Percentiles rank a stretch among this genome's conserved stretches.
Evolutionary conservation across 2,113 vertebrate species (phyloP).

Genomic region (Calidris pugnax): DNA sequence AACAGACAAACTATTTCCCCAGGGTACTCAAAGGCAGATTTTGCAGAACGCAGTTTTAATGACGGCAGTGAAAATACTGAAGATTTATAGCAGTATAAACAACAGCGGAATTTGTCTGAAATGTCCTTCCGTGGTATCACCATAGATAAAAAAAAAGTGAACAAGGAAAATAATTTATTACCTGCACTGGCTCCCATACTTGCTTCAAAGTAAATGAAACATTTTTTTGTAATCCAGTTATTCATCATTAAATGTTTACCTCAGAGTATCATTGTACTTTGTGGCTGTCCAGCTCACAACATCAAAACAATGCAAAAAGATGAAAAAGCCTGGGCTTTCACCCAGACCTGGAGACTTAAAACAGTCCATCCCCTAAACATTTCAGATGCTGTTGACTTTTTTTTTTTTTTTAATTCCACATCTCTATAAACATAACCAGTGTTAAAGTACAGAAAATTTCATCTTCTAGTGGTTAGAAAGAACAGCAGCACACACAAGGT

Average conservation of each 20-base stretch:
- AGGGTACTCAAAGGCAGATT: neutral
- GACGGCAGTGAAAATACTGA: neutral
- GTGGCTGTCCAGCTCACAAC: neutral
- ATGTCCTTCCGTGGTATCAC: neutral
- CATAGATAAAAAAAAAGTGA: neutral
- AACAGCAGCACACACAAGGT: neutral
- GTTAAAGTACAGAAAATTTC: neutral
- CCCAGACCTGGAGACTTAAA: neutral
- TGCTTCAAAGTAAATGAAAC: neutral
- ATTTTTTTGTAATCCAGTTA: neutral
- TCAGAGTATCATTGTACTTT: neutral
- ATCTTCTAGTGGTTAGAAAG: neutral
- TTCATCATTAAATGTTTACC: neutral
- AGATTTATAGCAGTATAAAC: neutral
- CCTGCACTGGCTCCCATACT: neutral
- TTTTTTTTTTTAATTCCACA: neutral
- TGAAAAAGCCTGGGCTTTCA: neutral
- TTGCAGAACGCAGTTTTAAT: neutral
- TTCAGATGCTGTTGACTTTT: neutral
- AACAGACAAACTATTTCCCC: neutral
- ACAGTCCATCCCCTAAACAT: neutral
- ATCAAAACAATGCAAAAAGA: neutral
- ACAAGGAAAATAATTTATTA: neutral
- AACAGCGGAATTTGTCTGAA: neutral
- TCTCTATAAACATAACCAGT: neutral